Conservation (phyloP, 2,113 vertebrate species). For the Toxostoma redivivum region DNA sequence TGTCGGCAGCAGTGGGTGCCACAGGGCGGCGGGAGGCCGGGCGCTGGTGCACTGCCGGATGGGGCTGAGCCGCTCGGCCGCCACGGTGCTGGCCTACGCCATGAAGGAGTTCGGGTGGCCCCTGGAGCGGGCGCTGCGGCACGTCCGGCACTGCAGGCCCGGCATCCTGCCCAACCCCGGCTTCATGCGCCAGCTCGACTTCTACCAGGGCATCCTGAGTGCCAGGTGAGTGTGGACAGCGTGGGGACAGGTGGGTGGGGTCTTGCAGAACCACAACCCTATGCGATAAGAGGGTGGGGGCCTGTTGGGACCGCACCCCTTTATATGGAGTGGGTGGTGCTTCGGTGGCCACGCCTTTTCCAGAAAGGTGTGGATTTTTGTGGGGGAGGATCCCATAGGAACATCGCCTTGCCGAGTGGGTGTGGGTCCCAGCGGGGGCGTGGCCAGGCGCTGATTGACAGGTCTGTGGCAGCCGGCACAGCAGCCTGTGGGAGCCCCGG, state of each 20-base stretch:
- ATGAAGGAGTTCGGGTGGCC: constrained; percentile 92
- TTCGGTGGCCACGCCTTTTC: rapidly evolving
- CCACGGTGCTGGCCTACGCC: constrained; percentile 89
- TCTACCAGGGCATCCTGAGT: constrained; percentile 89
- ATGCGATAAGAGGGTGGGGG: rapidly evolving
- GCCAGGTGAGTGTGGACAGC: constrained; percentile 79
- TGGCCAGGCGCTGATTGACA: neutral
- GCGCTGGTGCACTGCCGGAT: constrained; percentile 95
- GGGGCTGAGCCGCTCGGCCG: constrained; percentile 92
- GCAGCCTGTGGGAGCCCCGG: constrained; percentile 69
- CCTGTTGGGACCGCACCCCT: rapidly evolving
- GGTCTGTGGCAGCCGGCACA: constrained; percentile 63
- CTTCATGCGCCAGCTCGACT: constrained; percentile 91
- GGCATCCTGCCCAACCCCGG: constrained; percentile 86
- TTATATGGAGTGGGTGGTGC: rapidly evolving
- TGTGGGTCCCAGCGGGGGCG: neutral
- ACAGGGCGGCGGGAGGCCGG: constrained; percentile 76
- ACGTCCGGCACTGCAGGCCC: constrained; percentile 80
- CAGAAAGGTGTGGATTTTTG: rapidly evolving
- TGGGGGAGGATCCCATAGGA: neutral
- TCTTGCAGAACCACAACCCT: rapidly evolving
- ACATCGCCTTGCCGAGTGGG: neutral
- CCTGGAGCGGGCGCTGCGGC: constrained; percentile 78
- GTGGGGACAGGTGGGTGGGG: neutral
- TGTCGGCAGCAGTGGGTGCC: neutral